Evolutionary conservation across 2,113 vertebrate genomes (phyloP).

Genomic region (Corapipo altera): DNA sequence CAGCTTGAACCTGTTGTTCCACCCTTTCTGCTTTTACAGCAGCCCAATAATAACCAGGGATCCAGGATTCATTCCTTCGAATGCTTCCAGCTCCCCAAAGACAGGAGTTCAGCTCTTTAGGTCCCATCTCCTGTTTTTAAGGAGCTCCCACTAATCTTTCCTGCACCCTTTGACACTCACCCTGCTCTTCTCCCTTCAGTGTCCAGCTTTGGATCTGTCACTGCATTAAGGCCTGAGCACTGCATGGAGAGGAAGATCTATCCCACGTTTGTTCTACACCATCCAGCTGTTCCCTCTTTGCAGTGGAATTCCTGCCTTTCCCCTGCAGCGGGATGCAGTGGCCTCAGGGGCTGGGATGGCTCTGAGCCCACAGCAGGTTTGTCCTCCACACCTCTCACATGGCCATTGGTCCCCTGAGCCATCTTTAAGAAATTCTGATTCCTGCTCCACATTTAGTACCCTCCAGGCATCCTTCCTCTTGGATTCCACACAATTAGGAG

Average conservation of each 20-base stretch:
- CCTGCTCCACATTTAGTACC: not conserved
- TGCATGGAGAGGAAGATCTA: not conserved
- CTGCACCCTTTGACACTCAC: not conserved
- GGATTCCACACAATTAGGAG: not conserved
- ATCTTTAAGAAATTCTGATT: not conserved
- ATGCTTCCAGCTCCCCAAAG: not conserved
- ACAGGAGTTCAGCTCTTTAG: not conserved
- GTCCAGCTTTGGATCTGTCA: not conserved
- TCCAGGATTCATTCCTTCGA: not conserved
- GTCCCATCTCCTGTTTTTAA: not conserved
- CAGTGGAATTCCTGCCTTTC: not conserved
- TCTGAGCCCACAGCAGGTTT: not conserved
- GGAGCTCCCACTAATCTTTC: not conserved
- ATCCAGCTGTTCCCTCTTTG: not conserved
- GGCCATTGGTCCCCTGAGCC: not conserved
- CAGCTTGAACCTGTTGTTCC: too few relatives aligned
- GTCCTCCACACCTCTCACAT: not conserved
- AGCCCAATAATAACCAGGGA: not conserved
- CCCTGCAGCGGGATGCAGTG: too few relatives aligned
- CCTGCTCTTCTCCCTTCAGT: not conserved
- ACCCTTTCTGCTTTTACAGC: not conserved
- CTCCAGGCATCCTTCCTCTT: not conserved
- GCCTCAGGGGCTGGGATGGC: not conserved
- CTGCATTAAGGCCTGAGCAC: not conserved
- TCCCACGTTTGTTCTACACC: not conserved